Conservation (phyloP, 1,140 invertebrate species). For the Temnothorax curvispinosus region DNA sequence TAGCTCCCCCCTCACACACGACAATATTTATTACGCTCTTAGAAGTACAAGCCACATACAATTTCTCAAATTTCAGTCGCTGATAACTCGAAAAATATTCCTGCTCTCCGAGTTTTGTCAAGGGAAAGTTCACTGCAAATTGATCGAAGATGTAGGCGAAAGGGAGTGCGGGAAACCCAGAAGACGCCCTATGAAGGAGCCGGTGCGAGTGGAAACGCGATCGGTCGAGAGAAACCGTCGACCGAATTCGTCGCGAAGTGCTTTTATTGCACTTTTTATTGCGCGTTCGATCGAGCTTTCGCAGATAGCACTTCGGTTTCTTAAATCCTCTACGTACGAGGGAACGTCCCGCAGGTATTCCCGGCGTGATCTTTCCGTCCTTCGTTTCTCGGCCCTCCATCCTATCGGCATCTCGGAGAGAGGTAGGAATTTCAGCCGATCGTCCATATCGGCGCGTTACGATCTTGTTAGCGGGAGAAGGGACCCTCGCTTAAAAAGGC, state of each 20-base stretch:
- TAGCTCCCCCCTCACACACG: neutral
- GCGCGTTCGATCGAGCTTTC: constrained; percentile 53
- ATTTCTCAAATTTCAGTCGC: neutral
- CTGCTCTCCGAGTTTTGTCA: constrained; percentile 11
- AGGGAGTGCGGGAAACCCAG: neutral
- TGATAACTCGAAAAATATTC: neutral
- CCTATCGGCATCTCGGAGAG: constrained; percentile 13
- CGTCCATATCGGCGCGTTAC: constrained; percentile 49
- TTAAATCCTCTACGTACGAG: constrained; percentile 45
- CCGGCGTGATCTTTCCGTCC: neutral
- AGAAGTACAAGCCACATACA: neutral
- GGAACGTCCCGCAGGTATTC: constrained; percentile 45
- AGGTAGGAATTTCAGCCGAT: constrained; percentile 39
- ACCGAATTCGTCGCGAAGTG: constrained; percentile 53
- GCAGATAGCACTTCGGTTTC: constrained; percentile 57
- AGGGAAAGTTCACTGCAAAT: constrained; percentile 42
- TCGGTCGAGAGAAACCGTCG: constrained; percentile 51
- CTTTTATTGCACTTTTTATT: constrained; percentile 61
- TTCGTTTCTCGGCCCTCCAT: neutral
- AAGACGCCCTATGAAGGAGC: neutral
- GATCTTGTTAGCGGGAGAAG: constrained; percentile 42
- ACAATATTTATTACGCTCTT: neutral
- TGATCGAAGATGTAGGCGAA: constrained; percentile 1
- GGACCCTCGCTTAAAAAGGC: neutral
- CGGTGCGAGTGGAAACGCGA: constrained; percentile 41